Evolutionary conservation across 2,888 invertebrate species (phyloP).

Genomic region (Euplagia quadripunctaria): DNA sequence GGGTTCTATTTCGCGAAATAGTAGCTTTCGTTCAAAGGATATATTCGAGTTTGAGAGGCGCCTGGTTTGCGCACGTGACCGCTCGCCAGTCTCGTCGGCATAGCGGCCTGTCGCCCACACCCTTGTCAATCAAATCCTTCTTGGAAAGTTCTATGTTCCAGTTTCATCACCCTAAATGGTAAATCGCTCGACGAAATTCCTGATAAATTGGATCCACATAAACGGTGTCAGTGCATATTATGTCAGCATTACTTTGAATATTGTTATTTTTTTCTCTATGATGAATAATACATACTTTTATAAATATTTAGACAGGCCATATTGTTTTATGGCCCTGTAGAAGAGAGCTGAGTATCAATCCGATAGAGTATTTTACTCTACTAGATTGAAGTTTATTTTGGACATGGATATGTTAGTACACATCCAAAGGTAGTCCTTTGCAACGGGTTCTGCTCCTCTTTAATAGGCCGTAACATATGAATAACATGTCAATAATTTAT

Average conservation of each 20-base stretch:
- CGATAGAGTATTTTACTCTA: neutral
- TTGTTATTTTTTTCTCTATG: slow-evolving; percentile 14
- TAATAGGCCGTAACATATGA: too few relatives aligned
- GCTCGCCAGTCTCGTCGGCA: slow-evolving; percentile 34
- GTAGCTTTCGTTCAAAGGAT: slow-evolving; percentile 62
- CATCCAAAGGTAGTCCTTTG: too few relatives aligned
- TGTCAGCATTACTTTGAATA: slow-evolving; percentile 31
- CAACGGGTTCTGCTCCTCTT: too few relatives aligned
- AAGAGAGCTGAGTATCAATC: neutral
- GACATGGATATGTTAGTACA: too few relatives aligned
- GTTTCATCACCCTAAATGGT: slow-evolving; percentile 61
- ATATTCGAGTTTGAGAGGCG: slow-evolving; percentile 49
- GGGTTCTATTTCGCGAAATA: slow-evolving; percentile 62
- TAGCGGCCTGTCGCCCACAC: slow-evolving; percentile 48
- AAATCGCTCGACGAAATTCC: slow-evolving; percentile 41
- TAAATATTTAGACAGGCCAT: neutral
- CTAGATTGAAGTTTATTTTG: too few relatives aligned
- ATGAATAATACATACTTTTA: slow-evolving; percentile 1
- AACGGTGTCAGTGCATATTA: slow-evolving; percentile 33
- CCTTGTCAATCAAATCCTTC: slow-evolving; percentile 73
- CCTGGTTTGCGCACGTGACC: slow-evolving; percentile 53
- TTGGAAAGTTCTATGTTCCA: slow-evolving; percentile 62
- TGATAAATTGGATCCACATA: slow-evolving; percentile 30
- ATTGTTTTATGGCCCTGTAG: neutral
- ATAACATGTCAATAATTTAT: too few relatives aligned